Base-by-base conservation (phyloP, 1,140 invertebrate species). In the Octopus sinensis region DNA sequence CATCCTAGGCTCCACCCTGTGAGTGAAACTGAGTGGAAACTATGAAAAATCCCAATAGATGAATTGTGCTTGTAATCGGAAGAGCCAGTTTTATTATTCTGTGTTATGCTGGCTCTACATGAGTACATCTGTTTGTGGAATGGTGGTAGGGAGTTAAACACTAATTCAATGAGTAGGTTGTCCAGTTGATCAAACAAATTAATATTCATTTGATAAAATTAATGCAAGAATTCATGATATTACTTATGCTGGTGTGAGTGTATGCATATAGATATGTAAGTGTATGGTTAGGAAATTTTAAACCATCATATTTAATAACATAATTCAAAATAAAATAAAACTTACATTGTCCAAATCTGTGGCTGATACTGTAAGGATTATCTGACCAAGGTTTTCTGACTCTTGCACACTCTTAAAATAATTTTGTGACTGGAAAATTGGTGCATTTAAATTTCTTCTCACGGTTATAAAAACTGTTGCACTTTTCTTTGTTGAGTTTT, bases 351-450 rank as follows among this genome's bases (percentile, higher is more conserved):
- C 84, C 52, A 52, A 56, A 80, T 86, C 85, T 5, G 77, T 83
- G 17, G 86, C 85, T 5, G 81, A 52, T 6, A 86, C 79, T 12
- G 62, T 80, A 3, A 84, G 51, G 73, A 86, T 84, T 9, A 56
- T 80, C 6, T 13, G 73, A 6, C 81, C 83, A 3, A 87, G 76
- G 54, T 53, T 54, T 54, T 78, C 84, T 52, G 51, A 17, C 51
- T 87, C 86, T 56, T 82, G 83, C 68, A 87, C 84, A 17, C 80
- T 85, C 6, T 80, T 82, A n/a, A 73, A 23, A 56, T 85, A 87
- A 13, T 80, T 79, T 17, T 73, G 68, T 5, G 23, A 4, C 0
- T 51, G 30, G 80, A 87, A 87, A 3, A 80, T 23, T 7, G 86
- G 87, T 4, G 78, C 10, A 78, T 85, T 84, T 54, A 84, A 80